Conservation (phyloP, 2,113 vertebrate genomes). For the Sylvietta virens region DNA sequence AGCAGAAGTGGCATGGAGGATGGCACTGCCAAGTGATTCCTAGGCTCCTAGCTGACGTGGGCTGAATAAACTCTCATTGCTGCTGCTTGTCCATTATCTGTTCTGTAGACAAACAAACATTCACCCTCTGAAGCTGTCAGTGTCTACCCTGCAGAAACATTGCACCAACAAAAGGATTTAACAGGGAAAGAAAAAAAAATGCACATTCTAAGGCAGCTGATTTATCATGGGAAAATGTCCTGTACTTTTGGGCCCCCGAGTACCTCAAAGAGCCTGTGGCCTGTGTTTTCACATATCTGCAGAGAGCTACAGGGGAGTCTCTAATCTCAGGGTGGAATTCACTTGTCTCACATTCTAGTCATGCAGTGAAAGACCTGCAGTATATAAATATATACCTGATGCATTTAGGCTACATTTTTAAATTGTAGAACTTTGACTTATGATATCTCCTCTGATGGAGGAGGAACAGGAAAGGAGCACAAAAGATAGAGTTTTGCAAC, state of each 20-base stretch:
- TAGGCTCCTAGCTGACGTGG: background rate
- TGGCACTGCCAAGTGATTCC: background rate
- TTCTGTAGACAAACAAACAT: background rate
- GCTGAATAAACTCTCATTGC: background rate
- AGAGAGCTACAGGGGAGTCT: background rate
- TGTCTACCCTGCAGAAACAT: background rate
- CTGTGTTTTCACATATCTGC: background rate
- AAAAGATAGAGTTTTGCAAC: background rate
- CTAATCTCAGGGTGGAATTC: background rate
- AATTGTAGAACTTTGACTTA: background rate
- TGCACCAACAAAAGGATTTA: background rate
- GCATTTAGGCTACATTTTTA: background rate
- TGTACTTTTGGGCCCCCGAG: background rate
- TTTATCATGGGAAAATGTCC: background rate
- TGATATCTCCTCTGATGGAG: background rate
- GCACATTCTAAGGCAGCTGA: background rate
- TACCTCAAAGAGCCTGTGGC: background rate
- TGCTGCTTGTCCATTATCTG: background rate
- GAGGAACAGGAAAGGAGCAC: background rate
- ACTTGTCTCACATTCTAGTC: background rate
- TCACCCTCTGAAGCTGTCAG: background rate
- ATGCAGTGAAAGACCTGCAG: background rate
- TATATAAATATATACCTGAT: background rate
- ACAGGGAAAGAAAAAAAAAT: background rate
- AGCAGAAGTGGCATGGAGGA: background rate